Conservation (phyloP, 2,797 vertebrate genomes). For the Phrynocephalus forsythii region DNA sequence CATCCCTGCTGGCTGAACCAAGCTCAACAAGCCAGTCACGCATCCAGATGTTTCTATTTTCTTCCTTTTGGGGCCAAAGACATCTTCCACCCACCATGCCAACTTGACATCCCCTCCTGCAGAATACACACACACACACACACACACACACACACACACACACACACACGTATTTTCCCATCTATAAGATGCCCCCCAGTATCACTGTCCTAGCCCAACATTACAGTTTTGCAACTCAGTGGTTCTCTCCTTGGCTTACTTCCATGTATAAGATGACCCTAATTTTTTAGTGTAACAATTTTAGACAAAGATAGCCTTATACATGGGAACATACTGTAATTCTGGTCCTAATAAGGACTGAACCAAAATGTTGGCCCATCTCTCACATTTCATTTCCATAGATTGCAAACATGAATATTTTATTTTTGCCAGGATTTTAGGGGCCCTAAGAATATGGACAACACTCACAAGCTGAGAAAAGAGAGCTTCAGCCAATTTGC, state of each 20-base stretch:
- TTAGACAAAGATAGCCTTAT: no score
- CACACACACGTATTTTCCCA: no score
- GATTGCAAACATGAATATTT: neutral
- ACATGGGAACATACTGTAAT: no score
- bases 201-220: no score
- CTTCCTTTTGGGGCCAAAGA: conserved; percentile 54
- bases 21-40: conserved; percentile 59
- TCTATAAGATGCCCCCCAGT: no score
- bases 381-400: neutral
- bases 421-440: neutral
- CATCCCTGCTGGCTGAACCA: conserved; percentile 48
- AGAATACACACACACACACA: neutral
- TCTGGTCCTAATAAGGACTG: neutral
- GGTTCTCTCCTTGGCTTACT: no score
- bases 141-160: no score
- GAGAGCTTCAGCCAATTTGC: neutral
- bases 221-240: no score
- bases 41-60: conserved; percentile 65
- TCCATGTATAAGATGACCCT: no score
- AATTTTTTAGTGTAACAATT: no score
- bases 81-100: conserved; percentile 56
- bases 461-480: neutral
- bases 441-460: neutral
- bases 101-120: conserved; percentile 50
- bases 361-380: neutral